Conservation (phyloP, 1,140 invertebrate species). For the Nylanderia fulva region DNA sequence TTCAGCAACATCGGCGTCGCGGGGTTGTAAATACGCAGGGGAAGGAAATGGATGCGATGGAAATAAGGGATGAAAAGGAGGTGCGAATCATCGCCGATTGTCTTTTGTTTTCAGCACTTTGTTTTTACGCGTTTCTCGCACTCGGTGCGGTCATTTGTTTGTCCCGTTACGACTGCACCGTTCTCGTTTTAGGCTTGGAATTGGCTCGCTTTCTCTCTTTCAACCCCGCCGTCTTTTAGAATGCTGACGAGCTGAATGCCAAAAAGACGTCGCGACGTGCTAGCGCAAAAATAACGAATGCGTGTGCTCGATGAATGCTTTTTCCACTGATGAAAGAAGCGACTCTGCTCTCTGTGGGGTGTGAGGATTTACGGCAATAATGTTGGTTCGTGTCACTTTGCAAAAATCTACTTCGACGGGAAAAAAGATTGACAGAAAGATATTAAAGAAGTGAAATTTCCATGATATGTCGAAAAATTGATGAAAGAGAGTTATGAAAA, state of each 20-base stretch:
- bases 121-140: constrained; percentile 68
- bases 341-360: not conserved
- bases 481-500: too few species aligned
- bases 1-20: constrained; percentile 39
- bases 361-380: constrained; percentile 26
- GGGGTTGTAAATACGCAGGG: constrained; percentile 40
- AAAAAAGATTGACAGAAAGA: not conserved
- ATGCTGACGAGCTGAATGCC: constrained; percentile 38
- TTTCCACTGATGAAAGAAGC: constrained; percentile 32
- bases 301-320: constrained; percentile 20
- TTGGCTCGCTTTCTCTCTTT: constrained; percentile 42
- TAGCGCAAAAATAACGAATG: constrained; percentile 24
- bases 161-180: not conserved
- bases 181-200: constrained; percentile 46
- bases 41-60: not conserved
- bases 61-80: constrained; percentile 39
- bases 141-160: constrained; percentile 70
- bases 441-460: not conserved
- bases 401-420: not conserved
- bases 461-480: not conserved
- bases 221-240: not conserved
- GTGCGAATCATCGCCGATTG: constrained; percentile 77
- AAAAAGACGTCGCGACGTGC: not conserved
- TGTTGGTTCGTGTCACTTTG: constrained; percentile 3
- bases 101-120: constrained; percentile 74